phyloP scores from a whole-genome alignment of 2,888 invertebrate species.

The Sphinx pinastri region DNA sequence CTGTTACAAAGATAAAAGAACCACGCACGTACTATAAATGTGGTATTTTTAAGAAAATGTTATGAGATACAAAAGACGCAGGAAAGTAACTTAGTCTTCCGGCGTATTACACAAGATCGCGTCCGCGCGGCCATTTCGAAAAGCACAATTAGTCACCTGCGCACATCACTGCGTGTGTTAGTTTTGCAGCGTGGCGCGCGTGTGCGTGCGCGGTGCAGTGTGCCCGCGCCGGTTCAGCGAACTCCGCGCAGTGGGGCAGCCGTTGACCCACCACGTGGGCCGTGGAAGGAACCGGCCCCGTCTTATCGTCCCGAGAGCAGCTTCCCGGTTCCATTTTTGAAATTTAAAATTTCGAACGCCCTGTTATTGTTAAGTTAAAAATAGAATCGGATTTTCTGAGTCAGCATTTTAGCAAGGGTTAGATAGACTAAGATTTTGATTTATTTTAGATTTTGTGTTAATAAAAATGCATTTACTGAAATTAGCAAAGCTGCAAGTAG shows the following conservation, averaged over 20 bases:
- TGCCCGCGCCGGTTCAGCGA: slow-evolving; percentile 61
- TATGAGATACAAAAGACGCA: background rate
- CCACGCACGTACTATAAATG: background rate
- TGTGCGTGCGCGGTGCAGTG: slow-evolving; percentile 35
- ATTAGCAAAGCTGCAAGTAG: too few species aligned
- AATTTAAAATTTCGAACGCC: slow-evolving; percentile 35
- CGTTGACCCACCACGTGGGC: slow-evolving; percentile 82
- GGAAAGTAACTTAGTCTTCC: background rate
- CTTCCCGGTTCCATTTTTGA: slow-evolving; percentile 57
- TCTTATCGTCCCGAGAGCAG: slow-evolving; percentile 54
- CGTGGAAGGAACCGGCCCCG: slow-evolving; percentile 53
- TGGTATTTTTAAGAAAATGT: background rate
- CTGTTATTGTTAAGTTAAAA: slow-evolving; percentile 13
- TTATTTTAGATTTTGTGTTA: background rate
- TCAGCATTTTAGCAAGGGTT: background rate
- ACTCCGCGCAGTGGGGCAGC: slow-evolving; percentile 78
- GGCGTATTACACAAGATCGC: slow-evolving; percentile 15
- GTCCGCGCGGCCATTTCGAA: slow-evolving; percentile 18
- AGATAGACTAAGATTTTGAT: background rate
- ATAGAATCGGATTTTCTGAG: slow-evolving; percentile 7
- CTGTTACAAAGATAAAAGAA: background rate
- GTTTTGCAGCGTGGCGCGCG: slow-evolving; percentile 24
- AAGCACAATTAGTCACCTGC: slow-evolving; percentile 67
- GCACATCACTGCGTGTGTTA: slow-evolving; percentile 38
- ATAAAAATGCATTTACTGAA: too few species aligned